phyloP scores from a whole-genome alignment of 2,888 invertebrate genomes.

The Xestia ashworthii region DNA sequence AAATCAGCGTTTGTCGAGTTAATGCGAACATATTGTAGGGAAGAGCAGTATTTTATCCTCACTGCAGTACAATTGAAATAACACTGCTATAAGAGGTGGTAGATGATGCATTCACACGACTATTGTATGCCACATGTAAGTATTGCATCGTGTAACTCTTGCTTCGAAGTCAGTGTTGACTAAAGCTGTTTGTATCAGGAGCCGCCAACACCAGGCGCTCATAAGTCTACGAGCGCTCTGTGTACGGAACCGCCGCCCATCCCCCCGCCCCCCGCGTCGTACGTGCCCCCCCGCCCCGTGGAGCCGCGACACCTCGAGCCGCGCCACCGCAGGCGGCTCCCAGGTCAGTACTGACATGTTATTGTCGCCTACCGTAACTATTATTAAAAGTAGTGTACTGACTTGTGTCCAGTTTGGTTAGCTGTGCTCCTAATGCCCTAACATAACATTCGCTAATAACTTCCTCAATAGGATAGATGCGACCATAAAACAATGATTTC shows the following conservation, averaged over 20 bases:
- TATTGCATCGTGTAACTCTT: background rate
- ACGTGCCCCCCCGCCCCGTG: constrained; percentile 1
- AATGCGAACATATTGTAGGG: too few relatives aligned
- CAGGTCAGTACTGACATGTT: constrained; percentile 66
- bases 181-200: constrained; percentile 47
- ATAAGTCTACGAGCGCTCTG: constrained; percentile 84
- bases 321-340: constrained; percentile 63
- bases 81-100: background rate
- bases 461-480: background rate
- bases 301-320: constrained; percentile 60
- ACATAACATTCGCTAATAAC: background rate
- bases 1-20: too few relatives aligned
- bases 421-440: constrained; percentile 1
- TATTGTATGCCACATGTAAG: background rate
- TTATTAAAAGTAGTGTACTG: background rate
- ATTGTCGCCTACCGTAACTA: background rate
- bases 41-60: too few relatives aligned
- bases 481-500: too few relatives aligned
- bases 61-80: background rate
- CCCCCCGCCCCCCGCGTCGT: constrained; percentile 76
- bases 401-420: background rate
- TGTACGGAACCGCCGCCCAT: constrained; percentile 84
- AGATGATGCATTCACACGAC: background rate
- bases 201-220: constrained; percentile 69
- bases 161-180: background rate